Base-by-base conservation (phyloP, 2,888 invertebrate species). In the Leptinotarsa juncta region DNA sequence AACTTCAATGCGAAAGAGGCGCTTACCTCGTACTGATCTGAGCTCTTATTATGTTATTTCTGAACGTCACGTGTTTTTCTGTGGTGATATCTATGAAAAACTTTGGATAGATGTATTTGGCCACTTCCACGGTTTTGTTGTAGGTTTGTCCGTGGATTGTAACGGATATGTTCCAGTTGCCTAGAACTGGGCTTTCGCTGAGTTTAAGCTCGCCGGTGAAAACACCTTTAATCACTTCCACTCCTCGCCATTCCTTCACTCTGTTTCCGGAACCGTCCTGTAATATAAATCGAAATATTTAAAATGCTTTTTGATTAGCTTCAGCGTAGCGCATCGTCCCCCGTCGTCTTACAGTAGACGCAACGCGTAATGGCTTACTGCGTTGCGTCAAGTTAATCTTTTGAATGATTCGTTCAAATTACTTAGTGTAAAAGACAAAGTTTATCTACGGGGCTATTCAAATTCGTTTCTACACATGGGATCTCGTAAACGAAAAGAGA, bases 71-170 rank as follows among this genome's bases (percentile, higher is more conserved):
- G 87, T 96, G 96, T 71, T 94, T 91, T 0, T 96, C 94, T 50
- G 96, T 91, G 79, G 95, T 93, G 76, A 98, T 92, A 49, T 92
- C 91, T 75, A 98, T 95, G 84, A 97, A 93, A 88, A 97, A 99
- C 86, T 97, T 97, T 0, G 99, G 99, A 80, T 97, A 88, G 72
- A 98, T 94, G 83, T 97, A 97, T 88, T 97, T 96, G 10, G 96
- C 96, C 7, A 98, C 95, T 85, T 95, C 92, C 78, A 96, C 91
- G 14, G 90, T 90, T 84, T 95, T 94, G 73, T 92, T 90, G 84
- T 85, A 88, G 2, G 82, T 85, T 81, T 88, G 88, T 77, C 91
- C 92, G 67, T 91, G 90, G 10, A 93, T 89, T 20, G 87, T 89
- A 0, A 93, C 92, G 77, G 93, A 92, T 80, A 97, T 94, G 73